Base-by-base conservation (phyloP, 1,140 invertebrate genomes). In the Steinernema feltiae region DNA sequence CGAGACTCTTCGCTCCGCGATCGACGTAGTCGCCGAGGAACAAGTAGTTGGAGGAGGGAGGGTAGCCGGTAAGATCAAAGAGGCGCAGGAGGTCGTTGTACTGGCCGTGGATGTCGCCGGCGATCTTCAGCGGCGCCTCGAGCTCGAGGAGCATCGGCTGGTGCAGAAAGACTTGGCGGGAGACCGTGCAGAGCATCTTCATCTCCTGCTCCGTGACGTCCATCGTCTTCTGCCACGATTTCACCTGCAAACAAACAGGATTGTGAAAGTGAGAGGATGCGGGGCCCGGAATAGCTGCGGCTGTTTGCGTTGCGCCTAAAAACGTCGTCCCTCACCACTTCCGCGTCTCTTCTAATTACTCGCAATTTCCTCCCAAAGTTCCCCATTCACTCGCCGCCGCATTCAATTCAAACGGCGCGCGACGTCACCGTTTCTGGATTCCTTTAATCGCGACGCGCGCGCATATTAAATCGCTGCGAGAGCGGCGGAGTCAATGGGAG, bases 131-230 rank as follows among this genome's bases (percentile, higher is more conserved):
- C 3, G 90, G 90, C 0, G 89, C 87, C 75, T 88, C 87, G 53
- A 91, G 81, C 82, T 90, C 90, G 35, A 91, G 81, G 2, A 91
- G 83, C 87, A 89, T 90, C n/a, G 90, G 90, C 80, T 91, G 90
- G 72, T 89, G 85, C 72, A 90, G 83, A 75, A 91, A 89, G 30
- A 90, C 87, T 46, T 88, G 87, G 48, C 90, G 77, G 0, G 89
- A 87, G 7, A 88, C 81, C 7, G 86, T 81, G 79, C 90, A 90
- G 72, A 91, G 83, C 73, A 82, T 81, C 32, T 80, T 78, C 41
- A 85, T 79, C 53, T 85, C 84, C 32, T 81, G 76, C 72, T 85
- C 84, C 1, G 76, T 75, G 1, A 85, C 77, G 73, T 86, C 84
- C 18, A 86, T 18, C 17, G 35, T 63, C 32, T 80, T 80, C 31